A percentile compares a stretch with the other conserved stretches of the same genome.
These are phyloP conservation scores for Mesitornis unicolor DNA, from an alignment of 2,113 vertebrate species.

Conservation along the genomic window DNA sequence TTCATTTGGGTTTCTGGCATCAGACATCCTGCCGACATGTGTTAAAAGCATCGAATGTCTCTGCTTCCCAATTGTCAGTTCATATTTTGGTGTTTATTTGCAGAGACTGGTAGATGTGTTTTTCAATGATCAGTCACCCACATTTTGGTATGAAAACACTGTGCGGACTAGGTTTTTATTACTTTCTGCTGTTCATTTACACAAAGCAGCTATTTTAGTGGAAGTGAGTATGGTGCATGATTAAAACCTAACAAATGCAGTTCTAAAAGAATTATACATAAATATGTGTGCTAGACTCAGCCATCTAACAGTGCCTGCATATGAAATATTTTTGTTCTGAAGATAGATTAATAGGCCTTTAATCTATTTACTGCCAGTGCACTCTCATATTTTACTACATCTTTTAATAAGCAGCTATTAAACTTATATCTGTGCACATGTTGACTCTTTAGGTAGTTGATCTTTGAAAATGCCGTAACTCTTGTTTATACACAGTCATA, in stretches of 20 bases:
- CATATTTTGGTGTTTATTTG: constrained; percentile 44
- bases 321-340: constrained; percentile 22
- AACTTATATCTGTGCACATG: constrained; percentile 11
- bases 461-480: constrained; percentile 47
- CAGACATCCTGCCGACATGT: neutral
- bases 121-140: neutral
- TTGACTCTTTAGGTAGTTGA: constrained; percentile 25
- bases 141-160: neutral
- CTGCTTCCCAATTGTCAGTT: constrained; percentile 33
- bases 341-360: constrained; percentile 48
- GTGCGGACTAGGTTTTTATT: neutral
- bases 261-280: neutral
- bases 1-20: constrained; percentile 19
- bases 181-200: neutral
- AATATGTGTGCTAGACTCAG: neutral
- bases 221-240: neutral
- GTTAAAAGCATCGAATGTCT: neutral
- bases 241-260: neutral
- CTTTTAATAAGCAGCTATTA: constrained; percentile 51
- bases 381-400: constrained; percentile 49
- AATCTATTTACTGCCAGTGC: constrained; percentile 43
- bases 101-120: neutral
- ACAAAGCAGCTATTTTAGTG: neutral
- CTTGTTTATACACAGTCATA: constrained; percentile 28
- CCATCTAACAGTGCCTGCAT: neutral